These are phyloP conservation scores for Temnothorax curvispinosus DNA, from an alignment of 1,140 invertebrate genomes.

Conservation along the genomic window DNA sequence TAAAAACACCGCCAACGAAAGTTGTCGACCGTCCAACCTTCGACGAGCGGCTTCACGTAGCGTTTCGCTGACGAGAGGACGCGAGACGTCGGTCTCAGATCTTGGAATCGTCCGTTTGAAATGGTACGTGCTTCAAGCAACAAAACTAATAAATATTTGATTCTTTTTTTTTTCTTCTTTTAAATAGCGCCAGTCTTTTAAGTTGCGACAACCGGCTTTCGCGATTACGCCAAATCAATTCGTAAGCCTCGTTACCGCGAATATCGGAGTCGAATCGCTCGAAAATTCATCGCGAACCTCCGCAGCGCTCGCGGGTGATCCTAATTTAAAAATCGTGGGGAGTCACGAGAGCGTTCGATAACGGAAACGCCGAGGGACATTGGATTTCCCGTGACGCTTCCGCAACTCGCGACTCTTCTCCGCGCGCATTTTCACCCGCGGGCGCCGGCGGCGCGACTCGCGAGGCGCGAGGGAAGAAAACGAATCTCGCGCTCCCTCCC, in stretches of 20 bases:
- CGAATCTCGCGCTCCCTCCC: neutral
- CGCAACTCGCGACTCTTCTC: neutral
- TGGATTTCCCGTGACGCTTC: neutral
- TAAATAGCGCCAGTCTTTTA: neutral
- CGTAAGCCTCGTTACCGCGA: too few relatives aligned
- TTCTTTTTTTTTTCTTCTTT: neutral
- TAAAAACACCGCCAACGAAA: neutral
- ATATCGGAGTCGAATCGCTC: neutral
- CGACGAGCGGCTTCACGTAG: neutral
- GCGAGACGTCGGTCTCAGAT: neutral
- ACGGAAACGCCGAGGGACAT: constrained; percentile 32
- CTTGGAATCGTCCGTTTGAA: constrained; percentile 17
- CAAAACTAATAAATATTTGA: neutral
- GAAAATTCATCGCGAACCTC: neutral
- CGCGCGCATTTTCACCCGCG: neutral
- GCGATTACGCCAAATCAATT: neutral
- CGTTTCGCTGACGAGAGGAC: neutral
- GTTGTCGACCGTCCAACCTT: neutral
- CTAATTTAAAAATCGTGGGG: constrained; percentile 20
- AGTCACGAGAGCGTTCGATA: neutral
- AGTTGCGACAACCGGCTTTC: neutral
- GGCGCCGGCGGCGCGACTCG: neutral
- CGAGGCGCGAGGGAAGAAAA: neutral
- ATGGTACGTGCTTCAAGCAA: constrained; percentile 14
- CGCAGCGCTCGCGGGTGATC: neutral